phyloP scores from a whole-genome alignment of 2,888 invertebrate genomes.

The Dendrolimus houi region DNA sequence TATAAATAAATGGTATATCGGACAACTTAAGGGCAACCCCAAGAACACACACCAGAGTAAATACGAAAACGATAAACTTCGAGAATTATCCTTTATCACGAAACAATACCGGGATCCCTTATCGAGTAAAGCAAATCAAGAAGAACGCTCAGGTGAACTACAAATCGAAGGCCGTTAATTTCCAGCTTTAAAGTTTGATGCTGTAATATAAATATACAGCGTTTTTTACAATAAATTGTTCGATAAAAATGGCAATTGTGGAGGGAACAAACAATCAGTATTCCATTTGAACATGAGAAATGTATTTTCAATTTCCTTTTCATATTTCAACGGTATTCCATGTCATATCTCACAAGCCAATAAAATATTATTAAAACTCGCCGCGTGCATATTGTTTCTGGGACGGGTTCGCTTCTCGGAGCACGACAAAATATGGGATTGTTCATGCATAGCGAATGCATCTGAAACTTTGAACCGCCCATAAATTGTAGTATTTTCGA shows the following conservation, averaged over 20 bases:
- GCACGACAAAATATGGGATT: constrained; percentile 18
- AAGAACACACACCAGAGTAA: too few relatives aligned
- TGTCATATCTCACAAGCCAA: constrained; percentile 26
- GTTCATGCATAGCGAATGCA: constrained; percentile 16
- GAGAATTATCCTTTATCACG: too few relatives aligned
- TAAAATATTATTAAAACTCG: constrained; percentile 41
- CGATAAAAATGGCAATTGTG: constrained; percentile 7
- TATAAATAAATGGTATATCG: too few relatives aligned
- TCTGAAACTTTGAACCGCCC: constrained; percentile 11
- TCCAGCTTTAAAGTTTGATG: background rate
- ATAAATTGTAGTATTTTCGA: constrained; percentile 14
- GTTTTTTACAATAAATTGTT: background rate
- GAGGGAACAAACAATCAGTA: constrained; percentile 23
- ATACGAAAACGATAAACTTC: too few relatives aligned
- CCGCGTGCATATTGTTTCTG: constrained; percentile 30
- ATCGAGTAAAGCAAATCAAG: too few relatives aligned
- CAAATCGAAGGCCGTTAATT: too few relatives aligned
- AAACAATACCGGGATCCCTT: too few relatives aligned
- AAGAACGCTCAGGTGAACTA: too few relatives aligned
- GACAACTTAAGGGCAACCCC: too few relatives aligned
- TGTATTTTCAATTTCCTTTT: constrained; percentile 31
- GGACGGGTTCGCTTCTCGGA: constrained; percentile 16
- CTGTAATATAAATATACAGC: background rate
- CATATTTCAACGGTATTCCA: constrained; percentile 31
- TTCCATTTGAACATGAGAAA: constrained; percentile 16